Conservation (phyloP, 1,140 invertebrate genomes). For the Ruditapes philippinarum region DNA sequence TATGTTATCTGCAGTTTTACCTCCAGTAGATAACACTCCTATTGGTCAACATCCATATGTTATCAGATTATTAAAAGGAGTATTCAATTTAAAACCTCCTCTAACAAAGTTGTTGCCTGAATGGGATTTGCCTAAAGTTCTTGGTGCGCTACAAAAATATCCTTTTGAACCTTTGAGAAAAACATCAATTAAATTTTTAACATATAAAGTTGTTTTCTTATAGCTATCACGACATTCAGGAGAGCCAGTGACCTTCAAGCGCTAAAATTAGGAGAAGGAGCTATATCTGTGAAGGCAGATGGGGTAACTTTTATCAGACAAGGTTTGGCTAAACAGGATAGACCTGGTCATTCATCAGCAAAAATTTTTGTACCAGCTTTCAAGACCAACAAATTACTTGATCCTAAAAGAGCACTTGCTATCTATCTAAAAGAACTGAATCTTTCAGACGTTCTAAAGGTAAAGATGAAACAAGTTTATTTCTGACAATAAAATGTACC, state of each 20-base stretch:
- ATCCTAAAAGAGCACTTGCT: slow-evolving; percentile 16
- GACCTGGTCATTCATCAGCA: neutral
- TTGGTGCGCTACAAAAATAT: neutral
- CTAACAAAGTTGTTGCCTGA: slow-evolving; percentile 52
- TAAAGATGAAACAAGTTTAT: too few species aligned
- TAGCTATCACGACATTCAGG: slow-evolving; percentile 37
- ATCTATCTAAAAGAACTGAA: slow-evolving; percentile 34
- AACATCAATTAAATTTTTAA: slow-evolving; percentile 36
- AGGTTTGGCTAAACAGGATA: slow-evolving; percentile 45
- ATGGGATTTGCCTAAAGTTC: slow-evolving; percentile 63
- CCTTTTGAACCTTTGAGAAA: slow-evolving; percentile 65
- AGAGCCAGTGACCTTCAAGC: slow-evolving; percentile 32
- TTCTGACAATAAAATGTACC: neutral
- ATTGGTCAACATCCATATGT: slow-evolving; percentile 63
- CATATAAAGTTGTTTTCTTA: slow-evolving; percentile 59
- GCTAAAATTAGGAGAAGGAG: too few species aligned
- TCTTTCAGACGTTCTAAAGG: too few species aligned
- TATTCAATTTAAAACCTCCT: slow-evolving; percentile 57
- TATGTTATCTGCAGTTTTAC: slow-evolving; percentile 62
- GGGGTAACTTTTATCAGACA: slow-evolving; percentile 13
- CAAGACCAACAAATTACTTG: slow-evolving; percentile 27
- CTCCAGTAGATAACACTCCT: slow-evolving; percentile 39
- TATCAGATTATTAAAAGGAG: slow-evolving; percentile 43
- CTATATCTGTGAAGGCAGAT: neutral
- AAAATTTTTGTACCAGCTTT: slow-evolving; percentile 25